These are phyloP conservation scores for Antheraea pernyi DNA, from an alignment of 1,140 invertebrate genomes.

Conservation along the genomic window DNA sequence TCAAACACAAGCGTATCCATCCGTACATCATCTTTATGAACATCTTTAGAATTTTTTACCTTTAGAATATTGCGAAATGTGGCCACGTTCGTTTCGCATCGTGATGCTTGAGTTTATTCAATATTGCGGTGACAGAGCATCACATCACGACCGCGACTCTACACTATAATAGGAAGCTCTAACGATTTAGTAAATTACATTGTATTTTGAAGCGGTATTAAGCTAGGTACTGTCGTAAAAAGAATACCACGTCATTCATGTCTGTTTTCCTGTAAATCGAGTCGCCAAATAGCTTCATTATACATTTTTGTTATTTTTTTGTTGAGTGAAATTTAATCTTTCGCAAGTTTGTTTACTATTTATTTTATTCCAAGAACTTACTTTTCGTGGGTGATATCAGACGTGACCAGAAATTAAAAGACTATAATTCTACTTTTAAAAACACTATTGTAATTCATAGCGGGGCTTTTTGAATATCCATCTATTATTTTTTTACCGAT, in stretches of 20 bases:
- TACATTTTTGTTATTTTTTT: background rate
- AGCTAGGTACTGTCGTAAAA: constrained; percentile 20
- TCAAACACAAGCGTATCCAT: constrained; percentile 11
- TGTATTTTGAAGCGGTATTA: constrained; percentile 14
- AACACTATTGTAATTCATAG: background rate
- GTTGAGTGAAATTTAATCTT: background rate
- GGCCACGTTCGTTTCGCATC: constrained; percentile 26
- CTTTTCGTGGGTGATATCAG: background rate
- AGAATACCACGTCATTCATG: constrained; percentile 21
- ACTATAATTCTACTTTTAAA: background rate
- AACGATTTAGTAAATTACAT: constrained; percentile 35
- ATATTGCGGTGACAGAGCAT: constrained; percentile 38
- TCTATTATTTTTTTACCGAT: too few relatives aligned
- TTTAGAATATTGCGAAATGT: constrained; percentile 23
- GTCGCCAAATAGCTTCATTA: constrained; percentile 16
- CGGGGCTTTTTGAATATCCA: too few relatives aligned
- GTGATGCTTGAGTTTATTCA: constrained; percentile 34
- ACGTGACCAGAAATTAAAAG: background rate
- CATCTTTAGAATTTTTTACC: constrained; percentile 5
- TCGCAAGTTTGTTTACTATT: background rate
- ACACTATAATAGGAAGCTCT: constrained; percentile 30
- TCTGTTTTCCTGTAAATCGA: constrained; percentile 17
- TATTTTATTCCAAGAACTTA: background rate
- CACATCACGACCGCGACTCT: constrained; percentile 50
- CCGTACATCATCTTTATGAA: background rate